Evolutionary conservation across 2,888 invertebrate species (phyloP).

Genomic region (Hypomecis punctinalis): DNA sequence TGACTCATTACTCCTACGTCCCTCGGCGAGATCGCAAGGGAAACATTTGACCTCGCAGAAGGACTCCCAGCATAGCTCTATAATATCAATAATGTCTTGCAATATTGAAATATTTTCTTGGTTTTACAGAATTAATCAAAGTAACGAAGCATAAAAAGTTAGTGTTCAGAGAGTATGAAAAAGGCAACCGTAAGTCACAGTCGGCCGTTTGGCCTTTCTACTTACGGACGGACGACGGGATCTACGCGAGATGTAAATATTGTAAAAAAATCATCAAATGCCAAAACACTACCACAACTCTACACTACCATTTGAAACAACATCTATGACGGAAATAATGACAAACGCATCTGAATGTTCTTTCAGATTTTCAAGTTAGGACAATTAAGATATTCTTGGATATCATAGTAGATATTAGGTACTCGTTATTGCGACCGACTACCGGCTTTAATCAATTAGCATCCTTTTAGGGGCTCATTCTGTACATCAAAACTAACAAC

Average conservation of each 20-base stretch:
- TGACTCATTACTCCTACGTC: too few species aligned
- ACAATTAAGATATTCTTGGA: too few species aligned
- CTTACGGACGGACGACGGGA: conserved; percentile 11
- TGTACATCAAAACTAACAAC: too few species aligned
- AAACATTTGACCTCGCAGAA: not conserved
- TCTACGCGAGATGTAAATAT: conserved; percentile 15
- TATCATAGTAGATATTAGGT: too few species aligned
- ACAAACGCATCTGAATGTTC: not conserved
- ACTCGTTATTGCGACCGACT: too few species aligned
- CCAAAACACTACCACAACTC: conserved; percentile 12
- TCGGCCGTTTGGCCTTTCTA: conserved; percentile 18
- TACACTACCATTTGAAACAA: conserved; percentile 17
- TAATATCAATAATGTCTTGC: not conserved
- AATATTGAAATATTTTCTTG: not conserved
- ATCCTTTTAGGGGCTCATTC: too few species aligned
- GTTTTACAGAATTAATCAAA: conserved; percentile 6
- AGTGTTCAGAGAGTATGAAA: conserved; percentile 13
- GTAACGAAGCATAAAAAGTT: conserved; percentile 9
- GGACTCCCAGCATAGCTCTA: too few species aligned
- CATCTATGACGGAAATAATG: not conserved
- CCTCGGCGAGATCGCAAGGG: too few species aligned
- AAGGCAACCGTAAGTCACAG: conserved; percentile 9
- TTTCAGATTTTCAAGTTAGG: too few species aligned
- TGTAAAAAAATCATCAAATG: conserved; percentile 19
- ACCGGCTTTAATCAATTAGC: too few species aligned